Percentiles rank a stretch among this genome's conserved stretches.
Conservation (phyloP, 2,888 invertebrate species). For the Drosophila pullipes region DNA sequence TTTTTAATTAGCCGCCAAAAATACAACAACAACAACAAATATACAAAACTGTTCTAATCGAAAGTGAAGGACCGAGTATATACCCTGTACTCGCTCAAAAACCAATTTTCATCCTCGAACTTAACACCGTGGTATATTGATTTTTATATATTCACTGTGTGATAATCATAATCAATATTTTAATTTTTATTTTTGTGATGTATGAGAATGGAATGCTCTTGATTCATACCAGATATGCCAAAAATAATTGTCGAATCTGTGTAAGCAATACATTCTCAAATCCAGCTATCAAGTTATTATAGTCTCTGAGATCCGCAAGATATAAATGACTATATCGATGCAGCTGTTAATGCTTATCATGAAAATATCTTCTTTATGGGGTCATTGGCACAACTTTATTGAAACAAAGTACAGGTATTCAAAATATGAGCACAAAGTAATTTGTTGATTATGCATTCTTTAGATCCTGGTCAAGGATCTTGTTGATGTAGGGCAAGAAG, state of each 20-base stretch:
- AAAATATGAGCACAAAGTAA: conserved; percentile 12
- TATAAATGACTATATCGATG: neutral
- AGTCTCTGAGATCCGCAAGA: neutral
- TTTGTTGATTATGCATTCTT: conserved; percentile 50
- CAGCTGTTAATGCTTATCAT: neutral
- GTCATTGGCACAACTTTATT: neutral
- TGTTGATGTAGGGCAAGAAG: conserved; percentile 80
- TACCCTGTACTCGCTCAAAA: neutral
- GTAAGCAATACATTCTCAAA: neutral
- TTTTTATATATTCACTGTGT: neutral
- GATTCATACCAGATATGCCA: no score
- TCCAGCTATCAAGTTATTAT: neutral
- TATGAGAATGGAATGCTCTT: neutral
- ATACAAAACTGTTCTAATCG: neutral
- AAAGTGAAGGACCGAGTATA: neutral
- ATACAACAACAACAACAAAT: conserved; percentile 8
- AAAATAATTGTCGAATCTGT: neutral
- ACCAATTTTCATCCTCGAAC: no score
- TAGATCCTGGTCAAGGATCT: conserved; percentile 71
- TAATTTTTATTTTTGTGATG: neutral
- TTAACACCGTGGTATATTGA: neutral
- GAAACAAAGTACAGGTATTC: neutral
- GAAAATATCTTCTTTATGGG: neutral
- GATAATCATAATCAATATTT: neutral
- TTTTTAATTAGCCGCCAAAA: conserved; percentile 77